phyloP scores from a whole-genome alignment of 2,113 vertebrate species.

The Colossoma macropomum region DNA sequence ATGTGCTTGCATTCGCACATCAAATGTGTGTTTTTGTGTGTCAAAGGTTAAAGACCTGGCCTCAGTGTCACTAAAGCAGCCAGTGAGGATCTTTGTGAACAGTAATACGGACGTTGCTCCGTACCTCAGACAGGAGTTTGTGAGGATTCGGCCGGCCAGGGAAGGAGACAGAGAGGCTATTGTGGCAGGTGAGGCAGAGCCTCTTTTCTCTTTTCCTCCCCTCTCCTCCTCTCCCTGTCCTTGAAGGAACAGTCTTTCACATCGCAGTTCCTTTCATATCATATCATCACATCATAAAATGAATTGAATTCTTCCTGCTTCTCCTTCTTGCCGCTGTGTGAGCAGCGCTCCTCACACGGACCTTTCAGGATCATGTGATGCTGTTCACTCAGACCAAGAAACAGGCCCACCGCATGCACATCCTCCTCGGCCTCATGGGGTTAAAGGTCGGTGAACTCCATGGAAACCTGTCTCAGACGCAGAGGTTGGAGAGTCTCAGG shows the following conservation, averaged over 20 bases:
- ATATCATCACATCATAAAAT: no score
- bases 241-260: not conserved
- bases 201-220: not conserved
- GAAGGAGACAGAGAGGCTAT: conserved; percentile 96
- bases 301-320: not conserved
- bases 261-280: not conserved
- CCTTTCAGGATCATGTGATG: conserved; percentile 96
- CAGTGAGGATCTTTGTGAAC: conserved; percentile 93
- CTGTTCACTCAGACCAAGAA: conserved; percentile 98
- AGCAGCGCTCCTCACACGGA: conserved; percentile 90
- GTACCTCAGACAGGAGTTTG: conserved; percentile 93
- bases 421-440: conserved; percentile 92
- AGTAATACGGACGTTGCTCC: conserved; percentile 98
- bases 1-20: rapidly evolving
- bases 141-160: conserved; percentile 87
- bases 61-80: conserved; percentile 91
- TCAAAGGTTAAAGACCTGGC: conserved; percentile 94
- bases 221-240: no score
- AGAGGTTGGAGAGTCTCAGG: conserved; percentile 92
- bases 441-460: conserved; percentile 94
- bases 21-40: not conserved
- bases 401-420: conserved; percentile 96
- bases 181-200: conserved; percentile 81
- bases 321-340: not conserved
- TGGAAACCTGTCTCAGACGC: conserved; percentile 93